Percentiles rank a stretch among this genome's conserved stretches.
Conservation (phyloP, 2,113 vertebrate species). For the Pterocles orientalis region DNA sequence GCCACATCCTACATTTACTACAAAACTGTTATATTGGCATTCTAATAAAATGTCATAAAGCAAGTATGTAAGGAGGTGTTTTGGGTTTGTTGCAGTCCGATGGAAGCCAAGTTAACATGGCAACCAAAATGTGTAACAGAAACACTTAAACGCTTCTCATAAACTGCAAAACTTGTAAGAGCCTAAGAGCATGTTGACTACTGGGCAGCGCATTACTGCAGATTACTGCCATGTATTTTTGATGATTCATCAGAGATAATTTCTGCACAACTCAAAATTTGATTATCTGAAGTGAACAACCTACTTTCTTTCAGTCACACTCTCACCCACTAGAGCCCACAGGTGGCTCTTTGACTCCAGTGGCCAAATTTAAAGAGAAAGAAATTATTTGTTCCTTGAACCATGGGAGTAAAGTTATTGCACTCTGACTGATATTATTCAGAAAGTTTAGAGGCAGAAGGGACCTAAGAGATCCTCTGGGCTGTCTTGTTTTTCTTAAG, state of each 20-base stretch:
- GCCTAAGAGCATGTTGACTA: slow-evolving; percentile 27
- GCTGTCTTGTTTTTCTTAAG: background rate
- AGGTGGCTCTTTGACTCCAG: background rate
- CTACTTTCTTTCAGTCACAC: background rate
- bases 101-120: slow-evolving; percentile 81
- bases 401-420: background rate
- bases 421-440: background rate
- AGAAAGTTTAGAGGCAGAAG: background rate
- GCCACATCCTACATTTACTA: slow-evolving; percentile 82
- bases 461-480: background rate
- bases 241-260: background rate
- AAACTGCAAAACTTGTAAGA: slow-evolving; percentile 70
- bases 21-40: slow-evolving; percentile 82
- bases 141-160: slow-evolving; percentile 76
- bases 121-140: slow-evolving; percentile 81
- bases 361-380: background rate
- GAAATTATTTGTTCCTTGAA: background rate
- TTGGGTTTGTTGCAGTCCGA: slow-evolving; percentile 78
- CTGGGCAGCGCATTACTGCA: slow-evolving; percentile 14
- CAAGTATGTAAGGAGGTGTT: slow-evolving; percentile 84
- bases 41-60: slow-evolving; percentile 85
- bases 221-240: background rate
- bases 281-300: background rate
- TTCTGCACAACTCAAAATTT: background rate
- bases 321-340: background rate